Evolutionary conservation across 2,888 invertebrate genomes (phyloP), one percentile per base, ranked within the genome.

Genomic region (Eupithecia tripunctaria): DNA sequence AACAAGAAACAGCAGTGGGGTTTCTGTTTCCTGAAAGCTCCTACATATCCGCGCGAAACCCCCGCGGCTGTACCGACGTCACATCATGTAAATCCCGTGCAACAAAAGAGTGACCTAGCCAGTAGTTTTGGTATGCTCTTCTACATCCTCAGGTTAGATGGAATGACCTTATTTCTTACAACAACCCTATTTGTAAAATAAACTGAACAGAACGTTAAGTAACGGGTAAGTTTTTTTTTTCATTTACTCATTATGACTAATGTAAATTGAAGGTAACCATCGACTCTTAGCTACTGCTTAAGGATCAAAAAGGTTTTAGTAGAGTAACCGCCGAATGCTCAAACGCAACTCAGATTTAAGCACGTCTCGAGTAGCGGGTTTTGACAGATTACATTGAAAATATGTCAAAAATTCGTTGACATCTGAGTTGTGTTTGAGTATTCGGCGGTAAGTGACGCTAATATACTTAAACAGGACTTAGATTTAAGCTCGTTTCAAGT

Each of bases 11-110:
- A 32, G 32, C 32, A 32, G 32, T 4, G 32, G 32, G 32, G 14
- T 5, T 51, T 51, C 51, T 51, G 51, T 51, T 51, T 56, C 56
- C 56, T 56, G 56, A 56, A 56, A 56, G 56, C 56, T 25, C 51
- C 21, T 15, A 51, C 56, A 56, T 56, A 56, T 25, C 56, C 25
- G 56, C 25, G 56, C 4, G 25, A 56, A 56, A 12, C 21, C 56
- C 56, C 56, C 25, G 25, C 56, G 56, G 56, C 56, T 56, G 25
- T 56, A 12, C 21, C 21, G 51, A 21, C 51, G 25, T 56, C 56
- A 56, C 56, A 25, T 56, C 12, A 56, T 56, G 21, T 25, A 56
- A 56, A 25, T 25, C 56, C 14, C 25, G 25, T 25, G 56, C 56
- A 14, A 51, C 51, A 25, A 56, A 56, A 56, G 56, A 56, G 56